phyloP scores from a whole-genome alignment of 2,888 invertebrate genomes.

The Nephrotoma guestfalica region DNA sequence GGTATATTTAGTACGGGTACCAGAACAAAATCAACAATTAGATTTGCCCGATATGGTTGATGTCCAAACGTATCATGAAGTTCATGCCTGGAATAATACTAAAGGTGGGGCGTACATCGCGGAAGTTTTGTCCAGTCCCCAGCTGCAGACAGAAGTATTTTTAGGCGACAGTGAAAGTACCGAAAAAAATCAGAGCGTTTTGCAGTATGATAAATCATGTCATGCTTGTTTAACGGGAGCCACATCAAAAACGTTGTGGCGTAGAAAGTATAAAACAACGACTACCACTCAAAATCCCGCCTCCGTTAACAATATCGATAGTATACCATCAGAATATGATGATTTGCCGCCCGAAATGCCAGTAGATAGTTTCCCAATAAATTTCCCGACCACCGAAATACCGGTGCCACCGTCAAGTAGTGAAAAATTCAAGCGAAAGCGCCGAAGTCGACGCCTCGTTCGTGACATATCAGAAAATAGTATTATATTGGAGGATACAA shows the following conservation, averaged over 20 bases:
- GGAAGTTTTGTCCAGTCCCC: constrained; percentile 63
- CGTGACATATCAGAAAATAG: neutral
- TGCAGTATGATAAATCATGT: neutral
- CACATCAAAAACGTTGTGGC: constrained; percentile 9
- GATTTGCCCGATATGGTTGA: constrained; percentile 53
- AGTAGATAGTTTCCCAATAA: constrained; percentile 7
- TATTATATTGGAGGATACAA: neutral
- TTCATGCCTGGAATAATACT: constrained; percentile 46
- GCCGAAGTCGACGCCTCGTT: neutral
- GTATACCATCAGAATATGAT: constrained; percentile 9
- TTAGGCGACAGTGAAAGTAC: constrained; percentile 49
- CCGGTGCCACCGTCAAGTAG: constrained; percentile 1
- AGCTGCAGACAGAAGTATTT: constrained; percentile 49
- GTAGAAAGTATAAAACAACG: neutral
- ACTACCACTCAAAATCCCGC: neutral
- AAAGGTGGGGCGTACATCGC: constrained; percentile 65
- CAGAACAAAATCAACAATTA: constrained; percentile 43
- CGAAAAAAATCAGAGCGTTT: neutral
- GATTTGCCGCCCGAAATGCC: constrained; percentile 12
- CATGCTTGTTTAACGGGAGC: neutral
- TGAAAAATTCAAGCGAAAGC: neutral
- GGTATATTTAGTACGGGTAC: constrained; percentile 60
- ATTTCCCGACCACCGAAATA: constrained; percentile 15
- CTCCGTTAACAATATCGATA: neutral
- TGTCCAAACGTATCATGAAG: constrained; percentile 56